phyloP scores from a whole-genome alignment of 2,888 invertebrate species.

The Agrenia bidenticulata region DNA sequence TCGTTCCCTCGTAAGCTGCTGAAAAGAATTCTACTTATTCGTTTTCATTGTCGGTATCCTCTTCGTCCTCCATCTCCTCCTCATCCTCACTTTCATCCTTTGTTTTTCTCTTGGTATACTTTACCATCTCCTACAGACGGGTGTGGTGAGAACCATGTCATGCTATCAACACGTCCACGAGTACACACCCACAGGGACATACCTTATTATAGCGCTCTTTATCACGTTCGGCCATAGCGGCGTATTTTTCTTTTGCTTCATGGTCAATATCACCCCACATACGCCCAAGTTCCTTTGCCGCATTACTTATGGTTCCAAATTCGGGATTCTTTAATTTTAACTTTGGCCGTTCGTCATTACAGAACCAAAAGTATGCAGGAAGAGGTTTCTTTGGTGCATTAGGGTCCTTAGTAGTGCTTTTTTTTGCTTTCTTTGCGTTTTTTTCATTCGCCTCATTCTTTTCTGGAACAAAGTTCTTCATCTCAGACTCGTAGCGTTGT shows the following conservation, averaged over 20 bases:
- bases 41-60: background rate
- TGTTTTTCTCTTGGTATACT: conserved; percentile 73
- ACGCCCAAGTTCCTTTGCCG: conserved; percentile 93
- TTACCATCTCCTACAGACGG: conserved; percentile 73
- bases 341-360: conserved; percentile 93
- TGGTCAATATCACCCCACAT: conserved; percentile 89
- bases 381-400: conserved; percentile 98
- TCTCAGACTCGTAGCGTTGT: conserved; percentile 90
- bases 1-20: too few relatives aligned
- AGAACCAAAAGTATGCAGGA: conserved; percentile 99
- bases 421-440: conserved; percentile 69
- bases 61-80: too few relatives aligned
- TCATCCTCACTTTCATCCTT: conserved; percentile 56
- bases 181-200: background rate
- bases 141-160: background rate
- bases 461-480: conserved; percentile 85
- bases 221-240: conserved; percentile 89
- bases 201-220: conserved; percentile 82
- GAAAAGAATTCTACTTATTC: too few relatives aligned
- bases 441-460: conserved; percentile 84
- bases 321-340: conserved; percentile 91
- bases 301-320: conserved; percentile 92
- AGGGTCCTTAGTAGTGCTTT: conserved; percentile 85
- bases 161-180: background rate
- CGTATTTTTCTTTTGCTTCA: conserved; percentile 83